Evolutionary conservation across 1,140 invertebrate species (phyloP), one percentile per base, ranked within the genome.

Genomic region (Drosophila seguyi): DNA sequence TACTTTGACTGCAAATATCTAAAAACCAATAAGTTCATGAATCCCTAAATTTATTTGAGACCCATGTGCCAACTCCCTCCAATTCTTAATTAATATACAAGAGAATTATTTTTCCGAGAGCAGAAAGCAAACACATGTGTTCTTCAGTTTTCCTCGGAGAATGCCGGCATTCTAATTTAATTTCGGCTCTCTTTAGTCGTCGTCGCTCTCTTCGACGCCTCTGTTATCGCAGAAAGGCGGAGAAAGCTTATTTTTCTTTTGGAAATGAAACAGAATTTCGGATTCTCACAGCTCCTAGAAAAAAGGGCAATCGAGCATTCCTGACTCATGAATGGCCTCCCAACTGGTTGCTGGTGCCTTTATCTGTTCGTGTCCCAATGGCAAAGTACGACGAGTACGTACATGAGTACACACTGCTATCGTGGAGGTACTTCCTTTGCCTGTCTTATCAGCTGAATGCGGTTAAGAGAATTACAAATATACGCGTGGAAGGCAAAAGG

Each of bases 341-440:
- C 39, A 38, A 45, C 52, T 55, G 50, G 31, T 53, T 22, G 61
- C 59, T 71, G 52, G 45, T 88, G 68, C 71, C 59, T 86, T 87
- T 87, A 87, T 87, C 83, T 83, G 60, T 34, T 22, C 29, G 52
- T 79, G 79, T 73, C 71, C 80, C 66, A 76, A 58, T 47, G 58
- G 52, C 55, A 81, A 53, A 58, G 41, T 59, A 13, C 47, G n/a
- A 52, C 50, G 50, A 36, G 31, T 53, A 36, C 60, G 50, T 55
- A 38, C 18, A 25, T 38, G 18, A 38, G 60, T 59, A 41, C 42
- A 42, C 36, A 57, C 50, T 31, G 53, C 38, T 75, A 44, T 75
- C 66, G 48, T 53, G 36, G 42, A 58, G 50, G 52, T 78, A 76
- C 76, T 84, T 87, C 84, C 84, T 87, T 87, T 42, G 65, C 53